Conservation (phyloP, 1,140 invertebrate genomes). For the Brachionus angularis region DNA sequence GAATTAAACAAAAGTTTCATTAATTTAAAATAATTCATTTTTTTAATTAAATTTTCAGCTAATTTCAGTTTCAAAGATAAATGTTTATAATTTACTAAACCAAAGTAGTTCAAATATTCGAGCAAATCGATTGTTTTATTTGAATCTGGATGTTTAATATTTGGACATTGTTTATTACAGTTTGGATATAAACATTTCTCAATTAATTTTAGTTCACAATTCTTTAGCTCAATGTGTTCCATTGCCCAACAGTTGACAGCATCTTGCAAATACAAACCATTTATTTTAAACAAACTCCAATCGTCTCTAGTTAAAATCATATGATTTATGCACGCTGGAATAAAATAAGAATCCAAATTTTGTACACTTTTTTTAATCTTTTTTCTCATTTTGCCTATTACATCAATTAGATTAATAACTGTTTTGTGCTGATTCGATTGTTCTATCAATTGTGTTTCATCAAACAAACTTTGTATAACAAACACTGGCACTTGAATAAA, state of each 20-base stretch:
- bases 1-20: too few relatives aligned
- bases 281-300: slow-evolving; percentile 17
- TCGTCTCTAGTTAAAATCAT: slow-evolving; percentile 9
- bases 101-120: slow-evolving; percentile 23
- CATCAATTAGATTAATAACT: background rate
- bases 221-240: background rate
- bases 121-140: background rate
- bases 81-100: background rate
- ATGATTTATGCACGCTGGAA: slow-evolving; percentile 4
- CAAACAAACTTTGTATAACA: slow-evolving; percentile 24
- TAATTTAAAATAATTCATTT: slow-evolving; percentile 16
- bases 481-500: slow-evolving; percentile 19
- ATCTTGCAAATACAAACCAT: background rate
- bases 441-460: slow-evolving; percentile 23
- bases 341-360: background rate
- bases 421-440: slow-evolving; percentile 6
- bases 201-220: background rate
- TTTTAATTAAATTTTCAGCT: background rate
- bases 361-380: background rate
- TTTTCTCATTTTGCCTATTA: background rate
- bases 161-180: slow-evolving; percentile 11
- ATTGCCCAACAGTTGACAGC: background rate
- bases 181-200: slow-evolving; percentile 25
- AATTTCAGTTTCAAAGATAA: background rate
- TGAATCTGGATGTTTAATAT: background rate